A percentile compares a stretch with the other conserved stretches of the same genome.
Evolutionary conservation across 2,888 invertebrate genomes (phyloP).

Genomic region (Cecidostiba fungosa): DNA sequence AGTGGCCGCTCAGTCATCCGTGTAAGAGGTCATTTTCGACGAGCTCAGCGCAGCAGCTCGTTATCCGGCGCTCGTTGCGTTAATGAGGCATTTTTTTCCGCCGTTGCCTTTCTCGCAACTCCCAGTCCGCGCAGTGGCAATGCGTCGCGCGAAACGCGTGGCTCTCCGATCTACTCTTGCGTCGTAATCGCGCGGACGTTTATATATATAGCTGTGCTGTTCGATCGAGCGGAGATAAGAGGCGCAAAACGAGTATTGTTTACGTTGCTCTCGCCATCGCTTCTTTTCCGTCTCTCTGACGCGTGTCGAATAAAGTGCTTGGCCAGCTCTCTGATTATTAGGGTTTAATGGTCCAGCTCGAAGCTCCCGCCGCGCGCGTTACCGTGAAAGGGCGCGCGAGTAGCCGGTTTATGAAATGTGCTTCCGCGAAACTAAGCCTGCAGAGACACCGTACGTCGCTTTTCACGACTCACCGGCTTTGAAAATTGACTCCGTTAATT

Average conservation of each 20-base stretch:
- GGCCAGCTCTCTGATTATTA: conserved; percentile 36
- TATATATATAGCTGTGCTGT: too few species aligned
- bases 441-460: too few species aligned
- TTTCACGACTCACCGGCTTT: neutral
- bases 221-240: conserved; percentile 48
- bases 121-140: neutral
- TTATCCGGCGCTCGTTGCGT: conserved; percentile 30
- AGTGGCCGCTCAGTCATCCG: conserved; percentile 54
- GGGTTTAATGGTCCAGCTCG: conserved; percentile 15
- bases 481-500: neutral
- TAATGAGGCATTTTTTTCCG: conserved; percentile 50
- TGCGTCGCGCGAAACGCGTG: conserved; percentile 20
- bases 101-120: neutral
- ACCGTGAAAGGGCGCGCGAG: neutral
- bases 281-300: neutral
- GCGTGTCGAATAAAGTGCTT: neutral
- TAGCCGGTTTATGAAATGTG: conserved; percentile 18
- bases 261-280: neutral
- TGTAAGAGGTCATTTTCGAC: conserved; percentile 58
- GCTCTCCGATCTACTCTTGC: neutral
- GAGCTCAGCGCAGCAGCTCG: conserved; percentile 17
- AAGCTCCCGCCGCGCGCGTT: neutral
- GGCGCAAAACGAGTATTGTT: conserved; percentile 28
- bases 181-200: conserved; percentile 17
- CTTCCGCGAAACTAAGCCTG: conserved; percentile 17